Base-by-base conservation (phyloP, 2,888 invertebrate genomes). In the Trissolcus brochymenae region DNA sequence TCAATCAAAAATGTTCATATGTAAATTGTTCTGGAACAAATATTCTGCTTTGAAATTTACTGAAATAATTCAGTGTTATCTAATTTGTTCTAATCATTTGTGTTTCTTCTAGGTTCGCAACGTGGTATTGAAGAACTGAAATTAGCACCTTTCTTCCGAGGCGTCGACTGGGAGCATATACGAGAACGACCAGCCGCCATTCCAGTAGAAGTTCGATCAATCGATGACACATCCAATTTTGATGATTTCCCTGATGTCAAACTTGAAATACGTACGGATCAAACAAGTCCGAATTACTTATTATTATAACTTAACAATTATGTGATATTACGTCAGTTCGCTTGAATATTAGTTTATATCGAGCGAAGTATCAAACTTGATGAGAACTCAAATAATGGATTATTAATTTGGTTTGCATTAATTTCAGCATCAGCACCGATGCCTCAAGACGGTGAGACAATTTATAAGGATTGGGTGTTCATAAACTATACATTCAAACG, bases 191-290 rank as follows among this genome's bases (percentile, higher is more conserved):
- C 99, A 60, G 98, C 99, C 77, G 99, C 99, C 84, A 98, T 99
- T 90, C 95, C 96, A 56, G 98, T 99, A 21, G 97, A 98, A 89
- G 98, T 99, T 74, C 95, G 96, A 89, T 98, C 98, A 82, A 99
- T 99, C 85, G 99, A 99, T 90, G 99, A 99, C 90, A 99, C 99
- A 51, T 98, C 98, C 81, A 99, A 99, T 91, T 99, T 99, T 90
- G 99, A 99, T 91, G 99, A 99, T 86, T 99, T 99, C 92, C 99
- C 99, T 6, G 99, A 99, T 90, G 98, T 98, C 85, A 98, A 99
- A 89, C 93, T 99, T 82, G 97, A 98, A 92, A 98, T 98, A 91
- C 98, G 98, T 98, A 92, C 94, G 97, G 35, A 49, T 49, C 14
- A 49, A 16, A 49, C 49, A 49, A 49, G 14, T 17, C 49, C 14